Evolutionary conservation across 2,797 vertebrate genomes (phyloP).

Genomic region (Miichthys miiuy): DNA sequence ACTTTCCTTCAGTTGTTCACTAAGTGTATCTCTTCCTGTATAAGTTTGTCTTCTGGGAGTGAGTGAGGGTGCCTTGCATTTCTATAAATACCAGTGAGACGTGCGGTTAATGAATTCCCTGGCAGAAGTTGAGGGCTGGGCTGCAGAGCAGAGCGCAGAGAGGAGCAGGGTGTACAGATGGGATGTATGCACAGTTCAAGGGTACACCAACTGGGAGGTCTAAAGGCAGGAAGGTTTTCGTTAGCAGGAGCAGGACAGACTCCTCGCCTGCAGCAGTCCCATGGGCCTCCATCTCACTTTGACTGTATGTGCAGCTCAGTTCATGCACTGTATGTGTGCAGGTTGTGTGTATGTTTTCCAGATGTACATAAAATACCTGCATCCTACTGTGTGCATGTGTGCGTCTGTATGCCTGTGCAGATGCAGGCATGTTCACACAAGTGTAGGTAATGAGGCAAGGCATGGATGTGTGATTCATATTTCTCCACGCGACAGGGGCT

Average conservation of each 20-base stretch:
- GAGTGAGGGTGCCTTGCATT: slow-evolving; percentile 29
- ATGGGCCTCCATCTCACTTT: slow-evolving; percentile 49
- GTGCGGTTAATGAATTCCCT: slow-evolving; percentile 61
- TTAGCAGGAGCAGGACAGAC: slow-evolving; percentile 37
- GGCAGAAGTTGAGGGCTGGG: slow-evolving; percentile 53
- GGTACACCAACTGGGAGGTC: slow-evolving; percentile 67
- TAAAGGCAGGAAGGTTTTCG: slow-evolving; percentile 38
- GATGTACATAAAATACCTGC: slow-evolving; percentile 36
- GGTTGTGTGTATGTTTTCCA: slow-evolving; percentile 4
- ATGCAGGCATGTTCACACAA: slow-evolving; percentile 42
- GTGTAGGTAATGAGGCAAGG: slow-evolving; percentile 54
- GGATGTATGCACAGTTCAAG: slow-evolving; percentile 69
- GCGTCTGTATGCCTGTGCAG: slow-evolving; percentile 32
- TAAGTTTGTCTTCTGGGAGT: slow-evolving; percentile 30
- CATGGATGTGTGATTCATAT: slow-evolving; percentile 67
- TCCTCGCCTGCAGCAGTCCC: slow-evolving; percentile 49
- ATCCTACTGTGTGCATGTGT: slow-evolving; percentile 25
- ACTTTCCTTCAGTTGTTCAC: slow-evolving; percentile 12
- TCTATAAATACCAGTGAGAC: slow-evolving; percentile 70
- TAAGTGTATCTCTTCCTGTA: slow-evolving; percentile 20
- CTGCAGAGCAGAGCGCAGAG: slow-evolving; percentile 48
- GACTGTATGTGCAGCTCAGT: background rate
- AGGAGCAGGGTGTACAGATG: slow-evolving; percentile 63
- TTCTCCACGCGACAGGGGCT: slow-evolving; percentile 54
- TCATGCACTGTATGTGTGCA: background rate